Evolutionary conservation across 2,113 vertebrate species (phyloP).

Genomic region (Leiothrix lutea): DNA sequence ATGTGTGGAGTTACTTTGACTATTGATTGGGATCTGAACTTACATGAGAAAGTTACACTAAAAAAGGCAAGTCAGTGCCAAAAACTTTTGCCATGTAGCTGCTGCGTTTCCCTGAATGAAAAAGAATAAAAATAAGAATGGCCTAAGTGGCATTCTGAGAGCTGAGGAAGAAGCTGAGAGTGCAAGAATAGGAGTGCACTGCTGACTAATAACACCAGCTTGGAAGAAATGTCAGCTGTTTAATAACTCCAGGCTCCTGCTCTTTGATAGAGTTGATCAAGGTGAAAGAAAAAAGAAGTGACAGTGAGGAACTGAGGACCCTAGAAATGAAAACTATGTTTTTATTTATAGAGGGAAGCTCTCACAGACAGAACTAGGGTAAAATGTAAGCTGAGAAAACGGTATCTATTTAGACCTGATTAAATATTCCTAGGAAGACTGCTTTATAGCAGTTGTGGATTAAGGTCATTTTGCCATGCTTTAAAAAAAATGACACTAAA

Average conservation of each 20-base stretch:
- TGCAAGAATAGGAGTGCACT: neutral
- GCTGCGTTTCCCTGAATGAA: neutral
- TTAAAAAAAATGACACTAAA: neutral
- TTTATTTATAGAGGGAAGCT: neutral
- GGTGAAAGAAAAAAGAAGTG: neutral
- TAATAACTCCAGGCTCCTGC: neutral
- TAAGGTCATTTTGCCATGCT: neutral
- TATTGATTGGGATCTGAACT: neutral
- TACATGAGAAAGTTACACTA: neutral
- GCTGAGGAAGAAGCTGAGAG: neutral
- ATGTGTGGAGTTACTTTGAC: neutral
- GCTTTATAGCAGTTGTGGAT: neutral
- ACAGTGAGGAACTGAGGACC: neutral
- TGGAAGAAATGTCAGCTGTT: neutral
- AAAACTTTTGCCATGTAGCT: fast-evolving
- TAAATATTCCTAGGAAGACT: neutral
- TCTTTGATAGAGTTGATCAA: neutral
- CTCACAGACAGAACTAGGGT: neutral
- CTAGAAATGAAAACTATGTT: neutral
- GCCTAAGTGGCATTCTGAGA: neutral
- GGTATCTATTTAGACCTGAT: neutral
- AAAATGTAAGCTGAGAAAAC: neutral
- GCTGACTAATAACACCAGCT: neutral
- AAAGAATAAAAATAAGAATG: neutral
- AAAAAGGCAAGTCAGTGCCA: neutral